phyloP scores from a whole-genome alignment of 2,113 vertebrate genomes.

The Copsychus sechellarum region DNA sequence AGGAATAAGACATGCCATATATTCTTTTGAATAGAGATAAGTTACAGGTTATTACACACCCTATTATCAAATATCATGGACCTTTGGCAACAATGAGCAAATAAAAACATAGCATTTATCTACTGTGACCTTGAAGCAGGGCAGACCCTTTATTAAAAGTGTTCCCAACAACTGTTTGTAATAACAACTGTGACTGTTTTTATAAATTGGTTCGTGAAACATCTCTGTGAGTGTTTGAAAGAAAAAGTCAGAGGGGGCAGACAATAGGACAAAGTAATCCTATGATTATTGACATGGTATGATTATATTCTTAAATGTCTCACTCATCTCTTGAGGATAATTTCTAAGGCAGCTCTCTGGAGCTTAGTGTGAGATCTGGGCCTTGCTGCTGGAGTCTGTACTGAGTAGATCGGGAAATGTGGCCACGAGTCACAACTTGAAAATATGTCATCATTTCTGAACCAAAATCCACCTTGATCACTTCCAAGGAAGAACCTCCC shows the following conservation, averaged over 20 bases:
- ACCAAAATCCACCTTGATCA: not conserved
- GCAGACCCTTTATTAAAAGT: not conserved
- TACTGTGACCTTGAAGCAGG: not conserved
- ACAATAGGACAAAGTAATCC: not conserved
- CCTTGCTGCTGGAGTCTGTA: not conserved
- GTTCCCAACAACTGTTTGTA: not conserved
- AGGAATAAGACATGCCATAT: not conserved
- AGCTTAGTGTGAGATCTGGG: not conserved
- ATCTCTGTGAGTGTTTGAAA: not conserved
- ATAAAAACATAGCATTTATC: not conserved
- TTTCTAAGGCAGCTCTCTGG: not conserved
- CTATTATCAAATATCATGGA: not conserved
- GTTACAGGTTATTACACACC: not conserved
- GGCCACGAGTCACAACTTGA: not conserved
- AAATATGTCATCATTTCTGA: not conserved
- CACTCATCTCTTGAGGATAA: not conserved
- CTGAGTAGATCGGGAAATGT: not conserved
- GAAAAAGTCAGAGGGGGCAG: not conserved
- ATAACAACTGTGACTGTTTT: not conserved
- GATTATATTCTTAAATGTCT: not conserved
- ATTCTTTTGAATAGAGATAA: not conserved
- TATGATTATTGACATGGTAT: not conserved
- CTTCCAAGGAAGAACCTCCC: not conserved
- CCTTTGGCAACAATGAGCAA: not conserved
- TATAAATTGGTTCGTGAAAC: not conserved